Evolutionary conservation across 2,888 invertebrate species (phyloP).

Genomic region (Ommatoiulus sabulosus): DNA sequence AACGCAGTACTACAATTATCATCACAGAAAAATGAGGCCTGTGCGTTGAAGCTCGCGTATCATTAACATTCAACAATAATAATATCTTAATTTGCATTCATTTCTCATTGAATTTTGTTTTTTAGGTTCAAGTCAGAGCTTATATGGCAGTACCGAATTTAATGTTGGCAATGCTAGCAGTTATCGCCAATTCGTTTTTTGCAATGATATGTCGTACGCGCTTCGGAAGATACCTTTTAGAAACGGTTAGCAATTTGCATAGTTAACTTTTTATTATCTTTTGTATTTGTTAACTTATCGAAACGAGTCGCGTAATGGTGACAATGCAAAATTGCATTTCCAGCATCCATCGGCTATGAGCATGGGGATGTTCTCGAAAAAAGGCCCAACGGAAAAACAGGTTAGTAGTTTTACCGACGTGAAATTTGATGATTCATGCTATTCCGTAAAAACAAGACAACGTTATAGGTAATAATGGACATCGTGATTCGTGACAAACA

Average conservation of each 20-base stretch:
- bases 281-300: no score
- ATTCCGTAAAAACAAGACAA: no score
- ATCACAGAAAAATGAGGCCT: not conserved
- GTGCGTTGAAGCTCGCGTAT: no score
- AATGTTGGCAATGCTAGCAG: constrained; percentile 69
- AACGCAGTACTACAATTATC: not conserved
- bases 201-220: constrained; percentile 74
- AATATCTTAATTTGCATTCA: no score
- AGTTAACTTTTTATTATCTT: no score
- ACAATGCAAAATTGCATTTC: not conserved
- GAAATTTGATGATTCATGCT: no score
- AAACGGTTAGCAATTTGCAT: constrained; percentile 67
- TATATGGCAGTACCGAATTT: constrained; percentile 77
- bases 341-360: constrained; percentile 80
- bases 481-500: no score
- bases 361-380: constrained; percentile 76
- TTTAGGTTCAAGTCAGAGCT: constrained; percentile 76
- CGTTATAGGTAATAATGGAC: no score
- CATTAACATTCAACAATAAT: no score
- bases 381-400: constrained; percentile 70
- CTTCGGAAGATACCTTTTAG: constrained; percentile 75
- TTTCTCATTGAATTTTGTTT: constrained; percentile 62
- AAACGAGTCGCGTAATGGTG: not conserved
- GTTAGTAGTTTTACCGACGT: constrained; percentile 61
- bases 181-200: constrained; percentile 75